phyloP scores from a whole-genome alignment of 2,797 vertebrate genomes.

The Nyctalus aviator region DNA sequence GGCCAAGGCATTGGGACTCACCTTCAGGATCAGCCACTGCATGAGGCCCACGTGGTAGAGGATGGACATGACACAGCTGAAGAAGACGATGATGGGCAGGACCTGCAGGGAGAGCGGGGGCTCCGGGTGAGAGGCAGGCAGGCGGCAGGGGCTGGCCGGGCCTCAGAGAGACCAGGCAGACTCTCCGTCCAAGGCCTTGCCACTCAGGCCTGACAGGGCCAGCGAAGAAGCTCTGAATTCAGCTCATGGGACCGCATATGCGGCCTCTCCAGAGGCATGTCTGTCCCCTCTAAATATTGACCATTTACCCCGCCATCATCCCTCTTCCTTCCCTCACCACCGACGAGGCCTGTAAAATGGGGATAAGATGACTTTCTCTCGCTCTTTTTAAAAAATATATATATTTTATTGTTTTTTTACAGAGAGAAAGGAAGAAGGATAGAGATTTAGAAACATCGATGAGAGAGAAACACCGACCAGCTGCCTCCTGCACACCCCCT shows the following conservation, averaged over 20 bases:
- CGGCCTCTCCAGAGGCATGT: background rate
- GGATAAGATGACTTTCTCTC: background rate
- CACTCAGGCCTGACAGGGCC: too few species aligned
- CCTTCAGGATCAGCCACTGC: constrained; percentile 98
- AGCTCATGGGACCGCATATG: rapidly evolving
- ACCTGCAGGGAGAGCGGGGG: constrained; percentile 84
- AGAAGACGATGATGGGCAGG: constrained; percentile 97
- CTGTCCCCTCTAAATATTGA: background rate
- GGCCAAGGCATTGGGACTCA: constrained; percentile 76
- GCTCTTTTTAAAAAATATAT: too few species aligned
- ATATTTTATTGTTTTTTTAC: too few species aligned
- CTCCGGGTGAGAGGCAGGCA: background rate
- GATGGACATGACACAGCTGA: constrained; percentile 97
- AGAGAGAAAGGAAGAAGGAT: too few species aligned
- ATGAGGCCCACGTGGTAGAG: constrained; percentile 95
- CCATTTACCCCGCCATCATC: background rate
- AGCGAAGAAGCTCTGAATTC: background rate
- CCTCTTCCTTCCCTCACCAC: background rate
- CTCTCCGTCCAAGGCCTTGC: background rate
- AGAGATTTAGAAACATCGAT: too few species aligned
- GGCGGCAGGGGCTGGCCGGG: background rate
- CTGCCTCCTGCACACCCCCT: too few species aligned
- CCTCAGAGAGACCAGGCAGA: background rate
- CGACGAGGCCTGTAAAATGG: background rate
- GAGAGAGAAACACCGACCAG: too few species aligned